Conservation (phyloP, 2,888 invertebrate genomes). For the Lypha dubia region DNA sequence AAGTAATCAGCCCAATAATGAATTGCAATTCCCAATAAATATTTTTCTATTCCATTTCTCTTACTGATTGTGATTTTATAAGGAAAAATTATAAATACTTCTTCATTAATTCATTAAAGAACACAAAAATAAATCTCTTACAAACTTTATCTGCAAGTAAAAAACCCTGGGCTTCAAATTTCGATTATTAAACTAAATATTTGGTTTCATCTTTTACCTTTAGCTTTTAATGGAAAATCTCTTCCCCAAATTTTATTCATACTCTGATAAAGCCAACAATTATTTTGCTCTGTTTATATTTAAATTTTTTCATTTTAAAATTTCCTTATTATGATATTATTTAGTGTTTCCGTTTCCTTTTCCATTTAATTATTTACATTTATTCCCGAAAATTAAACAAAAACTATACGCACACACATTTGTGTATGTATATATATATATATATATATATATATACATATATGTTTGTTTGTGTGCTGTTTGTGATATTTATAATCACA, state of each 20-base stretch:
- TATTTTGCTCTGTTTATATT: not conserved
- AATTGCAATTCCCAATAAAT: too few species aligned
- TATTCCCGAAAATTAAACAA: conserved; percentile 3
- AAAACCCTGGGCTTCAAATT: too few species aligned
- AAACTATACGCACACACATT: not conserved
- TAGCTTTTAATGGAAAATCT: too few species aligned
- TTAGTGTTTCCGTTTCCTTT: conserved; percentile 59
- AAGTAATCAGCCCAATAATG: too few species aligned
- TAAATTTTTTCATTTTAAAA: not conserved
- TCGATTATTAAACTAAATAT: too few species aligned
- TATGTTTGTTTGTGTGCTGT: not conserved
- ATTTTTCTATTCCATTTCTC: too few species aligned
- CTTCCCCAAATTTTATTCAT: not conserved
- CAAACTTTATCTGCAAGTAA: too few species aligned
- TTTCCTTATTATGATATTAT: conserved; percentile 30
- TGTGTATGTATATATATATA: not conserved
- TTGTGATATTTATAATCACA: not conserved
- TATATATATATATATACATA: not conserved
- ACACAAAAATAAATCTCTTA: too few species aligned
- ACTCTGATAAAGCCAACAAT: not conserved
- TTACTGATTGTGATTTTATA: too few species aligned
- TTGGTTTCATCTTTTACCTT: not conserved
- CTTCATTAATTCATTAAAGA: too few species aligned
- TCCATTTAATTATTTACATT: conserved; percentile 9
- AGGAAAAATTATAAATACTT: too few species aligned